Evolutionary conservation across 2,888 invertebrate genomes (phyloP), one percentile per base, ranked within the genome.

Genomic region (Epinotia nisella): DNA sequence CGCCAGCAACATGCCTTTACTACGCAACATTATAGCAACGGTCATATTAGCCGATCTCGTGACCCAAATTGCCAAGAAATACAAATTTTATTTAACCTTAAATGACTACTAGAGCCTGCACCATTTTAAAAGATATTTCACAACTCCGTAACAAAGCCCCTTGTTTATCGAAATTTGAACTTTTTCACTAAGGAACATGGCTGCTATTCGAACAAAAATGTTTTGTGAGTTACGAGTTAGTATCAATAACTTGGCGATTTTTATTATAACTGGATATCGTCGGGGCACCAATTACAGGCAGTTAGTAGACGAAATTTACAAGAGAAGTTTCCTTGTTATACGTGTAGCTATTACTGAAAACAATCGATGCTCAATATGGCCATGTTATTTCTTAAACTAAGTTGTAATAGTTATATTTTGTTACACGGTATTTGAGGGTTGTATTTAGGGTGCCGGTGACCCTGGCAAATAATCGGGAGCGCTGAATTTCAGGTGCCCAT

Each of bases 41-140:
- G n/a, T 45, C 53, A 55, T 53, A 65, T 65, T 59, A 71, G 35
- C 21, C 11, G 55, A 17, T 68, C 49, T 74, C 74, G 70, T 74
- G 74, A 74, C 70, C 70, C 59, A 66, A 74, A 74, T 70, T 51
- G 65, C 74, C 7, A 65, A 69, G 64, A 59, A 59, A 56, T 35
- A 61, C 61, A 60, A 74, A 65, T 65, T 64, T 51, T 41, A 62
- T 74, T 74, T 64, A 24, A 61, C 65, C 53, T 41, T 19, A 72
- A 68, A 71, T 67, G 55, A 67, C 62, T 68, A 62, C 49, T 59
- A 19, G 39, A 71, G 24, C 66, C 66, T 71, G 60, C 60, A 60
- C 71, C 59, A 24, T 56, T 15, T 53, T 29, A 15, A 21, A 55
- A 21, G 35, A 65, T 35, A 64, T 64, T 65, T 15, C 53, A 65